Percentiles rank a stretch among this genome's conserved stretches.
phyloP scores from a whole-genome alignment of 1,140 invertebrate genomes.

The Panagrolaimus sp. region DNA sequence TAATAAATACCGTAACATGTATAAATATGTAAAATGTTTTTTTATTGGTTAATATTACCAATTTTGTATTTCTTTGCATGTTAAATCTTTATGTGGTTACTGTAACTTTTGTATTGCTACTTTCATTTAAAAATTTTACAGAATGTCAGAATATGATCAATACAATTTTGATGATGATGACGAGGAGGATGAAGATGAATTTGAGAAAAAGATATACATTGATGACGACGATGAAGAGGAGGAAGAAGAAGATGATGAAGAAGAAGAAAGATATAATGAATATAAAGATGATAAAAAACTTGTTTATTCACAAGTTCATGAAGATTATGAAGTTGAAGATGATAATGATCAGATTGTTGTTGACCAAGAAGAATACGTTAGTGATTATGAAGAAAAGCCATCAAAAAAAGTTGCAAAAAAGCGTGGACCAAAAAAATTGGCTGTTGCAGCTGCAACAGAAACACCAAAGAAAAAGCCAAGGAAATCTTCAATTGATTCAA shows the following conservation, averaged over 20 bases:
- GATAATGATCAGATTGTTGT: neutral
- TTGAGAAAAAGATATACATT: slow-evolving; percentile 12
- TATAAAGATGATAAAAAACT: neutral
- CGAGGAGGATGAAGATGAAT: neutral
- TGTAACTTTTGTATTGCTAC: neutral
- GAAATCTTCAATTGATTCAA: neutral
- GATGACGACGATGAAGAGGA: neutral
- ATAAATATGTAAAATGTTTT: neutral
- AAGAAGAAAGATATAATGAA: too few species aligned
- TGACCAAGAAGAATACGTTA: neutral
- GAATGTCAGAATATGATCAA: neutral
- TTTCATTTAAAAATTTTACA: neutral
- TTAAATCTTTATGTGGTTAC: neutral
- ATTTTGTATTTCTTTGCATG: too few species aligned
- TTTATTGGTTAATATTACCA: neutral
- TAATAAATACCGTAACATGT: neutral
- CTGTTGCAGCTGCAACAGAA: neutral
- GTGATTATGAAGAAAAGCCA: neutral
- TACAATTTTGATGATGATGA: neutral
- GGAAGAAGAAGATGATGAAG: neutral
- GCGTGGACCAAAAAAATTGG: neutral
- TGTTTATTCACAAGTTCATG: too few species aligned
- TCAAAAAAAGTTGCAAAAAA: neutral
- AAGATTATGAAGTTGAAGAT: neutral
- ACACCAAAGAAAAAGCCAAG: neutral